phyloP scores from a whole-genome alignment of 2,888 invertebrate genomes.

The Dyspetes luteomarginatus region DNA sequence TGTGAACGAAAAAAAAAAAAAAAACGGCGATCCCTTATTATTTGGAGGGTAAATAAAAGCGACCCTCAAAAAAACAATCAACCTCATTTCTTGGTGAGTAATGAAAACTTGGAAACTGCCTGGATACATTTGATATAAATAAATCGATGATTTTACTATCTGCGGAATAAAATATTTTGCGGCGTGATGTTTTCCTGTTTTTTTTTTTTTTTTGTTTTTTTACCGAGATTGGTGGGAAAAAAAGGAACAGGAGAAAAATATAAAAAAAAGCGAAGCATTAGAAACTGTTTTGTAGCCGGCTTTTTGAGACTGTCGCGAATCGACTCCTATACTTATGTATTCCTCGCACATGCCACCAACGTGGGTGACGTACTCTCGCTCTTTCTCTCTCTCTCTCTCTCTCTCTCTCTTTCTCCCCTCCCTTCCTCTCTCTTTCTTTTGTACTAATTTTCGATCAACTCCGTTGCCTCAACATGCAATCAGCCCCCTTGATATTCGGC shows the following conservation, averaged over 20 bases:
- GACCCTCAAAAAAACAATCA: background rate
- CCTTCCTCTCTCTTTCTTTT: constrained; percentile 38
- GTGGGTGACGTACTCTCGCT: constrained; percentile 53
- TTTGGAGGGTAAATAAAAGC: background rate
- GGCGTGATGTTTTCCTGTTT: background rate
- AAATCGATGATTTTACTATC: too few species aligned
- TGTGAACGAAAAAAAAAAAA: too few species aligned
- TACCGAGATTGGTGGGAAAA: background rate
- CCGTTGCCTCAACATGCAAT: background rate
- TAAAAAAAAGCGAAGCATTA: background rate
- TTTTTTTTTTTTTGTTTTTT: background rate
- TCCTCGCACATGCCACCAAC: constrained; percentile 61
- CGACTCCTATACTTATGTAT: constrained; percentile 3
- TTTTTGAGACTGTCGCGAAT: constrained; percentile 21
- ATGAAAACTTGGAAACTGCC: constrained; percentile 3
- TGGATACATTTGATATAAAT: too few species aligned
- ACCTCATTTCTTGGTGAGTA: constrained; percentile 49
- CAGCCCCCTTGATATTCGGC: constrained; percentile 42
- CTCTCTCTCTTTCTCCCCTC: constrained; percentile 45
- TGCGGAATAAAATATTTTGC: background rate
- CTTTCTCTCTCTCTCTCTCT: constrained; percentile 21
- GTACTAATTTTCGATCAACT: constrained; percentile 47
- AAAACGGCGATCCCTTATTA: too few species aligned
- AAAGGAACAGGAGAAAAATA: background rate
- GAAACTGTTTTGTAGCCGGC: constrained; percentile 31